Base-by-base conservation (phyloP, 1,140 invertebrate species). In the Aphelinus atriplicis region DNA sequence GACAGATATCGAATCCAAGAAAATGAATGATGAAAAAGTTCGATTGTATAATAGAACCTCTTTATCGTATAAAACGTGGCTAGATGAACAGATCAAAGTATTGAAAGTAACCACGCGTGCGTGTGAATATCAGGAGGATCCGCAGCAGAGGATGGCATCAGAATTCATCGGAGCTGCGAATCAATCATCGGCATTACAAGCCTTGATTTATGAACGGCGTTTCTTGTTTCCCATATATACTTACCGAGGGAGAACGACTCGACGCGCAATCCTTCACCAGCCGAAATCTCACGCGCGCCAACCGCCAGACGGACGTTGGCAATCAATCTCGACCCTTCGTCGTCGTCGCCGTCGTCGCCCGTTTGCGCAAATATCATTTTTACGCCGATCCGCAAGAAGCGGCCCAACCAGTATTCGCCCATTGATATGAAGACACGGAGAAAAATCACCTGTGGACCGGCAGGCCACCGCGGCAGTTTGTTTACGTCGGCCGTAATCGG, bases 391-490 rank as follows among this genome's bases (percentile, higher is more conserved):
- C 26, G 26, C 26, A 26, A 53, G 9, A 43, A 45, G 66, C 42
- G n/a, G 48, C 7, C 7, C 3, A 58, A 58, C 53, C 4, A 6
- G 55, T n/a, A 58, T 53, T 68, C 50, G 26, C 10, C 43, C 45
- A 2, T 57, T 26, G 26, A 26, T 26, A 26, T 26, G 26, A n/a
- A 57, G 47, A 5, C 3, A 1, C 42, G 4, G 71, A 50, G 71
- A 73, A 67, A 73, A 61, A 73, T 73, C 71, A 73, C 64, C 71
- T 53, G 71, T 47, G 64, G 55, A 60, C 71, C 63, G 58, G 58
- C 46, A 71, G 57, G 46, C 56, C 57, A 26, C 7, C 66, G 26
- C 26, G 26, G 26, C 26, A 26, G 53, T 71, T 71, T 64, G 70
- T 66, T 66, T 66, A 47, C 60, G 51, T 55, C 45, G 62, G 2